Conservation (phyloP, 2,888 invertebrate species). For the Dryococelus australis region DNA sequence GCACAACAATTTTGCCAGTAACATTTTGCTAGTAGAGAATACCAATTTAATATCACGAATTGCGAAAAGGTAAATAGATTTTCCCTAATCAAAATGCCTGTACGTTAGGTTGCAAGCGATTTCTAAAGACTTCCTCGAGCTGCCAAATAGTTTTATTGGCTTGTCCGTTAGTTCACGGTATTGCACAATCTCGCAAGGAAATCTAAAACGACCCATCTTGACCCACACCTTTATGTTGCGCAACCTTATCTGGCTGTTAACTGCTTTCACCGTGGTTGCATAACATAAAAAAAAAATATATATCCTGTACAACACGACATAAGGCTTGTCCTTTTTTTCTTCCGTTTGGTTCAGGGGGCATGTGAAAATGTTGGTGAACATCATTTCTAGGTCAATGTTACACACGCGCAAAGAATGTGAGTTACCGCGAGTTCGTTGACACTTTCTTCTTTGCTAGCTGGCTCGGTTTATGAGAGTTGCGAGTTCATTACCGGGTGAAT, state of each 20-base stretch:
- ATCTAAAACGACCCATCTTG: slow-evolving; percentile 9
- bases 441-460: neutral
- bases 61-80: no score
- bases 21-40: no score
- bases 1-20: no score
- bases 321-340: neutral
- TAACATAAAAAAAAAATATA: neutral
- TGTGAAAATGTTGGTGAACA: neutral
- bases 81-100: no score
- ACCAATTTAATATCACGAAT: no score
- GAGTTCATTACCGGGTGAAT: no score
- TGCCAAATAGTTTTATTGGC: neutral
- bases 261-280: neutral
- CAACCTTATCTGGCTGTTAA: slow-evolving; percentile 16
- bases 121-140: neutral
- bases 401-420: neutral
- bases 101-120: no score
- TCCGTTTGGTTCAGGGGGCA: neutral
- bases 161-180: neutral
- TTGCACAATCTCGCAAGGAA: neutral
- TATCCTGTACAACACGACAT: neutral
- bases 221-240: neutral
- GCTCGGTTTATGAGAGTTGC: no score
- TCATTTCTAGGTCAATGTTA: neutral
- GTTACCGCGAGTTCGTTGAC: neutral